Conservation (phyloP, 1,140 invertebrate species). For the Oryctes rhinoceros region DNA sequence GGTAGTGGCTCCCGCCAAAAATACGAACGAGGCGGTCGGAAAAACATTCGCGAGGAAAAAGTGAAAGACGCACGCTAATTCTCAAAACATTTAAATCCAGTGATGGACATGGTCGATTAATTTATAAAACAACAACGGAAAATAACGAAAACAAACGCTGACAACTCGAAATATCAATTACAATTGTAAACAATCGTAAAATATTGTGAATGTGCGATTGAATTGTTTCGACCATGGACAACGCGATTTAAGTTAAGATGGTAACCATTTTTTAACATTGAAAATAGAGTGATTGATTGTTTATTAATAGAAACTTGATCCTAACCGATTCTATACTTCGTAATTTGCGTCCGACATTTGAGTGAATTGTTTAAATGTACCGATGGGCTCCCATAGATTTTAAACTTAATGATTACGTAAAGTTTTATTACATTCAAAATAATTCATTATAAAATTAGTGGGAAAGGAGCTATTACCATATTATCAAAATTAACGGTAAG, state of each 20-base stretch:
- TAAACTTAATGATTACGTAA: conserved; percentile 7
- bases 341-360: too few relatives aligned
- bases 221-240: not conserved
- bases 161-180: not conserved
- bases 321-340: too few relatives aligned
- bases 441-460: not conserved
- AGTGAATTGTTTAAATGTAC: not conserved
- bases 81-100: not conserved
- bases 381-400: too few relatives aligned
- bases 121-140: not conserved
- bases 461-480: not conserved
- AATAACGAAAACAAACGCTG: not conserved
- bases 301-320: too few relatives aligned
- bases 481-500: conserved; percentile 21
- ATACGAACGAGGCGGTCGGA: not conserved
- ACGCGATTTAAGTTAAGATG: conserved; percentile 9
- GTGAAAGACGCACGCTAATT: not conserved
- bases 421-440: conserved; percentile 1
- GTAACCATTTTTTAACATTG: not conserved
- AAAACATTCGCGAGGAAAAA: not conserved
- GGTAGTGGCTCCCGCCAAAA: conserved; percentile 15
- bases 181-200: conserved; percentile 22
- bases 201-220: not conserved
- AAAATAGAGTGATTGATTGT: not conserved
- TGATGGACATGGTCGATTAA: not conserved